These are phyloP conservation scores for Phasianus colchicus DNA, from an alignment of 2,113 vertebrate genomes.

Conservation along the genomic window DNA sequence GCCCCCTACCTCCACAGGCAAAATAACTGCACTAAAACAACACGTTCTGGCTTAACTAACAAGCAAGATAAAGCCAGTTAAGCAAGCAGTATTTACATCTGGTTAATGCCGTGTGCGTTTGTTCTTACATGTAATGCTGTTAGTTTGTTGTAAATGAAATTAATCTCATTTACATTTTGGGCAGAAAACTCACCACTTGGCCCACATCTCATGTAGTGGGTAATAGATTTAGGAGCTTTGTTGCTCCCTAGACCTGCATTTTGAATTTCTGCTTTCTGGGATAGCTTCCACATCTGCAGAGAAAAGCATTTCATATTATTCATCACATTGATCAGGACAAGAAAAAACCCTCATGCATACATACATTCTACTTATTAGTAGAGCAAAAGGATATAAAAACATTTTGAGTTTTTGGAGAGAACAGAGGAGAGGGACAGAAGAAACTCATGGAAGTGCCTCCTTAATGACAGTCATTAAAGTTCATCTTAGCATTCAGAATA, in stretches of 20 bases:
- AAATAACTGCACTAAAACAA: constrained; percentile 18
- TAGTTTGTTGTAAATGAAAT: constrained; percentile 83
- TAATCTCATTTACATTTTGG: constrained; percentile 79
- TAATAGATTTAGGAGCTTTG: constrained; percentile 92
- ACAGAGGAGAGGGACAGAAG: constrained; percentile 39
- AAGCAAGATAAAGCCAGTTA: constrained; percentile 66
- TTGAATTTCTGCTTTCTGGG: constrained; percentile 94
- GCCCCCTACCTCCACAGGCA: constrained; percentile 38
- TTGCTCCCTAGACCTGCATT: constrained; percentile 96
- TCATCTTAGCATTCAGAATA: not conserved
- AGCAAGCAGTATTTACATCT: constrained; percentile 80
- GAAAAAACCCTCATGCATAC: constrained; percentile 46
- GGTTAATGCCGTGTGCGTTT: constrained; percentile 81
- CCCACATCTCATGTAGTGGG: constrained; percentile 89
- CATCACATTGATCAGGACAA: constrained; percentile 74
- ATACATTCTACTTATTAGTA: constrained; percentile 45
- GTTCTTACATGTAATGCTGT: constrained; percentile 72
- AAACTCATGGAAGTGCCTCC: not conserved
- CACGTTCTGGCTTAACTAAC: constrained; percentile 33
- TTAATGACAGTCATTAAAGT: not conserved
- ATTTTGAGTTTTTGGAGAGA: not conserved
- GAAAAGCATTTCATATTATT: constrained; percentile 93
- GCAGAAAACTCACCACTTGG: constrained; percentile 93
- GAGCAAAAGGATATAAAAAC: constrained; percentile 29
- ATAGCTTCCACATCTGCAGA: constrained; percentile 98